Evolutionary conservation across 2,797 vertebrate species (phyloP).

Genomic region (Caiman crocodilus): DNA sequence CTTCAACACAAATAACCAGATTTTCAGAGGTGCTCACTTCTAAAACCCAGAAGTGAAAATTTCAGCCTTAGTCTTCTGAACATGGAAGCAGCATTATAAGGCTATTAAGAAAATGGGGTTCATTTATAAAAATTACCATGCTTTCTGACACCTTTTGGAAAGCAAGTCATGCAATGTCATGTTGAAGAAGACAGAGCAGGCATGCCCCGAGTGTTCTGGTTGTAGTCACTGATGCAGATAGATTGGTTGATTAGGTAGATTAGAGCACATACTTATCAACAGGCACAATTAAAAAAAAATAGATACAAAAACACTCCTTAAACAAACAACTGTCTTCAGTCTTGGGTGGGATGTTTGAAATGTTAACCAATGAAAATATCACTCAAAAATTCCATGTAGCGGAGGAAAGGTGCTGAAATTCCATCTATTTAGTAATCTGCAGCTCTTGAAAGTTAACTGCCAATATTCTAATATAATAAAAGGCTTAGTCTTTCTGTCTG

Average conservation of each 20-base stretch:
- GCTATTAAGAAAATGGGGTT: not conserved
- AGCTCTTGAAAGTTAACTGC: not conserved
- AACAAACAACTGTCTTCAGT: slow-evolving; percentile 11
- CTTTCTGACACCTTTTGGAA: not conserved
- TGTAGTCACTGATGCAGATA: slow-evolving; percentile 54
- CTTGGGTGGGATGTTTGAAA: not conserved
- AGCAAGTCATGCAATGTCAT: slow-evolving; percentile 3
- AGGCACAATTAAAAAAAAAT: slow-evolving; percentile 27
- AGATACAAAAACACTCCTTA: not conserved
- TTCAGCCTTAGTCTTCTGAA: not conserved
- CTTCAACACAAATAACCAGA: not conserved
- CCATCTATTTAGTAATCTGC: not conserved
- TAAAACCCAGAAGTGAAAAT: not conserved
- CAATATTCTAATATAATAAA: not conserved
- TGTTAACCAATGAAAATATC: not conserved
- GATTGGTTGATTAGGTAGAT: slow-evolving; percentile 41
- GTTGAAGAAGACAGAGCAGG: slow-evolving; percentile 43
- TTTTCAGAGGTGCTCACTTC: not conserved
- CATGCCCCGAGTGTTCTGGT: slow-evolving; percentile 43
- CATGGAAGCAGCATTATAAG: not conserved
- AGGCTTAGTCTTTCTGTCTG: no score
- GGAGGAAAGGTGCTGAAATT: not conserved
- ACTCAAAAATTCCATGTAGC: slow-evolving; percentile 9
- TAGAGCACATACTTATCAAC: slow-evolving; percentile 15
- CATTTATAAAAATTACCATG: slow-evolving; percentile 1